These are phyloP conservation scores for Motacilla tschutschensis DNA, from an alignment of 2,113 vertebrate species.

Conservation along the genomic window DNA sequence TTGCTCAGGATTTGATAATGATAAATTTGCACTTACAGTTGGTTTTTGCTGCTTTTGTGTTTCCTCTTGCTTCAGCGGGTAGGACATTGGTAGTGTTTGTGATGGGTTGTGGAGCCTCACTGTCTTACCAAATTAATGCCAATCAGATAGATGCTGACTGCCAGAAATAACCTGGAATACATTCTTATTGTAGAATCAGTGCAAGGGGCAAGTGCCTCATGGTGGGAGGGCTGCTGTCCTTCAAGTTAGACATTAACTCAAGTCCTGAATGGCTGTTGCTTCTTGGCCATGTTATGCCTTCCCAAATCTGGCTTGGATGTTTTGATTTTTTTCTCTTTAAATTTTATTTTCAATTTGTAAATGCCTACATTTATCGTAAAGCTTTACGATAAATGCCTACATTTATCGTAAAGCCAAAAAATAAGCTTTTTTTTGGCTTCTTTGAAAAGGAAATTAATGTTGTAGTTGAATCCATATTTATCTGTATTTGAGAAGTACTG, in stretches of 20 bases:
- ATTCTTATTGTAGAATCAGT: neutral
- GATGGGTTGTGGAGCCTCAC: neutral
- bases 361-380: neutral
- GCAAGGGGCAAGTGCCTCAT: accelerated
- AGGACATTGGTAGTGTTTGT: neutral
- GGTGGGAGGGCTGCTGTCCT: neutral
- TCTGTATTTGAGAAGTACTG: neutral
- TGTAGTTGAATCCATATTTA: neutral
- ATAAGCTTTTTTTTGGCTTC: neutral
- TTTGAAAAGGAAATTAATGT: neutral
- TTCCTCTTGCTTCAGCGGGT: neutral
- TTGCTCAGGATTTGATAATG: neutral
- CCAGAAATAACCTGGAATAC: neutral
- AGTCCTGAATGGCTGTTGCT: neutral
- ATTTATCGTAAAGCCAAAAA: no score
- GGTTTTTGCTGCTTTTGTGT: neutral
- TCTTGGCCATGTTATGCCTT: neutral
- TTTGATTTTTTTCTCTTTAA: neutral
- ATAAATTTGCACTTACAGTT: neutral
- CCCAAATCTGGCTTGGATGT: neutral
- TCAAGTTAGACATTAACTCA: neutral
- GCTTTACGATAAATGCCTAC: neutral
- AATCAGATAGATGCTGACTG: neutral
- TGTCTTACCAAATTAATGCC: neutral
- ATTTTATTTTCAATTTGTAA: neutral